Conservation (phyloP, 2,888 invertebrate species). For the Cryptophagus acutangulus region DNA sequence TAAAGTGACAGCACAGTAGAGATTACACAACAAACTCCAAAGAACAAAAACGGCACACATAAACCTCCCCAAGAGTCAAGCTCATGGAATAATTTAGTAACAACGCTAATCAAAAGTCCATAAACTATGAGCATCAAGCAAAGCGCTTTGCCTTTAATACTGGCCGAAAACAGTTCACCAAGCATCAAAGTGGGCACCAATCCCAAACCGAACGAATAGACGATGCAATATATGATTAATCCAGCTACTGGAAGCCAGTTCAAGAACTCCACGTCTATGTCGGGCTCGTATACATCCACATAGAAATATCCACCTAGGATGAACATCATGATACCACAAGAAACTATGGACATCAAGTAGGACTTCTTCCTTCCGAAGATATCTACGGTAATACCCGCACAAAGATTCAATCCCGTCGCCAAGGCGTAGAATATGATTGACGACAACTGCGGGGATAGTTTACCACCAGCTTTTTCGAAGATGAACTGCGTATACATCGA, state of each 20-base stretch:
- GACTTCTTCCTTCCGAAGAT: slow-evolving; percentile 30
- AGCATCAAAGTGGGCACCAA: slow-evolving; percentile 36
- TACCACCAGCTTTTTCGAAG: slow-evolving; percentile 33
- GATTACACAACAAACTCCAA: slow-evolving; percentile 28
- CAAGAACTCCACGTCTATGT: slow-evolving; percentile 22
- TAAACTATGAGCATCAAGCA: slow-evolving; percentile 30
- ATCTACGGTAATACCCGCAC: slow-evolving; percentile 26
- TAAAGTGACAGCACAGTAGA: slow-evolving; percentile 31
- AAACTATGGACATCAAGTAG: slow-evolving; percentile 28
- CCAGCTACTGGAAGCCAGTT: slow-evolving; percentile 37
- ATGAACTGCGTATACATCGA: slow-evolving; percentile 33
- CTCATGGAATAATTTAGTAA: slow-evolving; percentile 36
- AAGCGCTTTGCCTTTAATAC: slow-evolving; percentile 34
- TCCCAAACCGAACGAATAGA: slow-evolving; percentile 29
- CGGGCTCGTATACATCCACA: slow-evolving; percentile 20
- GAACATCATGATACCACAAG: slow-evolving; percentile 27
- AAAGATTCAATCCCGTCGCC: slow-evolving; percentile 12
- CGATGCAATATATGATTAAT: slow-evolving; percentile 31
- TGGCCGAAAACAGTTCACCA: slow-evolving; percentile 38
- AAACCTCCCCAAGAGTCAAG: slow-evolving; percentile 32
- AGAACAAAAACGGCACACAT: slow-evolving; percentile 34
- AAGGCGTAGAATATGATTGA: slow-evolving; percentile 23
- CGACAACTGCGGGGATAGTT: slow-evolving; percentile 29
- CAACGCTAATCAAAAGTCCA: slow-evolving; percentile 24
- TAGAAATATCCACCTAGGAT: too few species aligned